These are phyloP conservation scores for Drosophila nannoptera DNA, from an alignment of 1,140 invertebrate species.

Conservation along the genomic window DNA sequence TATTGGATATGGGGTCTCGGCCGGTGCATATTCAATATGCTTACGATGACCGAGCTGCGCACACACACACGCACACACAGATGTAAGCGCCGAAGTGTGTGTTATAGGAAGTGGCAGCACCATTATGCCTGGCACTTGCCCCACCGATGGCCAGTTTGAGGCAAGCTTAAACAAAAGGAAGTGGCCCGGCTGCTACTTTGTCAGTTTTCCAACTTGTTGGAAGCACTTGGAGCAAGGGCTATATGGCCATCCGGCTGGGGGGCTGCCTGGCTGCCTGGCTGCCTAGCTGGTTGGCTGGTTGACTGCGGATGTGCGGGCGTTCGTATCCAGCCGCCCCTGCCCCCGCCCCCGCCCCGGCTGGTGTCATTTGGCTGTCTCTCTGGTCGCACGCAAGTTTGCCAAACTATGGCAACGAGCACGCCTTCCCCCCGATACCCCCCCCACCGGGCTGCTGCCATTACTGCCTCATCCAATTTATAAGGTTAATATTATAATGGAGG, in stretches of 20 bases:
- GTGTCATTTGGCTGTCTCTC: slow-evolving; percentile 64
- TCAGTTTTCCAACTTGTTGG: slow-evolving; percentile 64
- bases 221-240: not conserved
- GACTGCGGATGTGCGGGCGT: slow-evolving; percentile 61
- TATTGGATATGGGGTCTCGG: slow-evolving; percentile 14
- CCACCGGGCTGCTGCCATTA: not conserved
- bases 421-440: not conserved
- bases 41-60: slow-evolving; percentile 10
- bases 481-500: slow-evolving; percentile 67
- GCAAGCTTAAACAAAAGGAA: slow-evolving; percentile 75
- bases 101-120: slow-evolving; percentile 26
- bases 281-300: slow-evolving; percentile 14
- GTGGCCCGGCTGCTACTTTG: slow-evolving; percentile 73
- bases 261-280: slow-evolving; percentile 8
- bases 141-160: slow-evolving; percentile 62
- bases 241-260: slow-evolving; percentile 44
- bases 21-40: slow-evolving; percentile 37
- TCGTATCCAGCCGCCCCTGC: slow-evolving; percentile 13
- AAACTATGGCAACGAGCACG: slow-evolving; percentile 67
- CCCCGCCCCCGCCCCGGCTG: slow-evolving; percentile 18
- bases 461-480: slow-evolving; percentile 64
- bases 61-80: not conserved
- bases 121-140: slow-evolving; percentile 58
- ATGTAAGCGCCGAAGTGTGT: slow-evolving; percentile 33
- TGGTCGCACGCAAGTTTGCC: slow-evolving; percentile 75